Evolutionary conservation across 2,113 vertebrate species (phyloP), one percentile per base, ranked within the genome.

Genomic region (Carettochelys insculpta): DNA sequence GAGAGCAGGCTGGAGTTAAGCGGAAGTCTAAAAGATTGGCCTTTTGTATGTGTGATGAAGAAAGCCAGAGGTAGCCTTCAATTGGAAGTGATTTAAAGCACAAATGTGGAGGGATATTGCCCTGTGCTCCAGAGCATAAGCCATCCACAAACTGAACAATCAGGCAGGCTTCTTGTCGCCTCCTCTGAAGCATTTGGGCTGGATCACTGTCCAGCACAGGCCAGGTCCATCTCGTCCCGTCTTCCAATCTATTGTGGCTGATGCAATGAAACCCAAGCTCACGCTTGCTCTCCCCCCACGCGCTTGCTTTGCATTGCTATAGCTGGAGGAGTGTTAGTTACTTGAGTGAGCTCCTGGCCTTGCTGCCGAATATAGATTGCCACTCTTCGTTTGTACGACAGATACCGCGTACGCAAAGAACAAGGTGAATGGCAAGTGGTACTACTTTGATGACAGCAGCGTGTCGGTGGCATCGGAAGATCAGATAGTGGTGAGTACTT

Each of bases 361-460:
- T 38, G 88, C 27, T 73, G 27, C 0, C 5, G 47, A 75, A 17
- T 6, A 4, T 89, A 96, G 78, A 92, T 19, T 17, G 87, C 56
- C 78, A 6, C 83, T 77, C 24, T 91, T 88, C 94, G 77, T 96
- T 95, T 61, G 92, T 54, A 77, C 89, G 80, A 95, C 98, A 99
- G 99, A 99, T 95, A 99, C 99, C 0, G 99, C 98, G 22, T 99
- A 99, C 0, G 99, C 98, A 13, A 99, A 99, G 98, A 99, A 99
- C 96, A 99, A 98, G 90, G 96, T 98, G 90, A 99, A 98, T 2
- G 97, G 97, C 61, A 99, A 99, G 88, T 99, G 99, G 99, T 99
- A 99, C 97, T 98, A 99, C 97, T 99, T 99, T 65, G 99, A 99
- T 8, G 99, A 99, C 94, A 99, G 98, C 97, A 99, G 98, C 0